Base-by-base conservation (phyloP, 2,888 invertebrate genomes). In the Asteroscopus sphinx region DNA sequence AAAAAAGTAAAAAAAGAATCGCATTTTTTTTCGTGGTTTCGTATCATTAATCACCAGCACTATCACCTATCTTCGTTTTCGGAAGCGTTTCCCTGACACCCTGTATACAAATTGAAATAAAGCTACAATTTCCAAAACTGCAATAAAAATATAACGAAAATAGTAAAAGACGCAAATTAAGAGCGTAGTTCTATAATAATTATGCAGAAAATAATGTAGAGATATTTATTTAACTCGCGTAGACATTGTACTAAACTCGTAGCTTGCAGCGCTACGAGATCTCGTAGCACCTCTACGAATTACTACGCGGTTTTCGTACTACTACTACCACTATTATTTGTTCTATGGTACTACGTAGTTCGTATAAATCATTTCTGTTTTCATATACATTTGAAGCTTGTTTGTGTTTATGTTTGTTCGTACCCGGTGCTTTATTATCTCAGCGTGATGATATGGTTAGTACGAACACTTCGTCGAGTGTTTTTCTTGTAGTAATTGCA, bases 401-500 rank as follows among this genome's bases (percentile, higher is more conserved):
- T 45, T 64, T 42, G 21, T 58, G 36, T 32, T 56, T 39, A 32
- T 49, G 39, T 51, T 36, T 48, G 44, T 41, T 52, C 33, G 54
- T 54, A 17, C 32, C 28, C 17, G 39, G 48, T 39, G 30, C 21
- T n/a, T 55, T 53, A 32, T 56, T 68, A 45, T 73, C 35, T 68
- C 6, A 16, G 36, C 26, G 26, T 41, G 7, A 52, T 52, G 51
- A 44, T 48, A 63, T 39, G 37, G 49, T 45, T 44, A 44, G 32
- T 51, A 59, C 66, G 56, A 59, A 67, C 51, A 59, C 44, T 53
- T 49, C 26, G 42, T 72, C 12, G 40, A 73, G 75, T 79, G 81
- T 81, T 82, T 84, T 84, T 78, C 74, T 74, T 58, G 71, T 68
- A 56, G 76, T 84, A 77, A 82, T 82, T 81, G 76, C 66, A 44